A percentile compares a stretch with the other conserved stretches of the same genome.
Evolutionary conservation across 2,797 vertebrate genomes (phyloP).

Genomic region (Diglossa cyanea): DNA sequence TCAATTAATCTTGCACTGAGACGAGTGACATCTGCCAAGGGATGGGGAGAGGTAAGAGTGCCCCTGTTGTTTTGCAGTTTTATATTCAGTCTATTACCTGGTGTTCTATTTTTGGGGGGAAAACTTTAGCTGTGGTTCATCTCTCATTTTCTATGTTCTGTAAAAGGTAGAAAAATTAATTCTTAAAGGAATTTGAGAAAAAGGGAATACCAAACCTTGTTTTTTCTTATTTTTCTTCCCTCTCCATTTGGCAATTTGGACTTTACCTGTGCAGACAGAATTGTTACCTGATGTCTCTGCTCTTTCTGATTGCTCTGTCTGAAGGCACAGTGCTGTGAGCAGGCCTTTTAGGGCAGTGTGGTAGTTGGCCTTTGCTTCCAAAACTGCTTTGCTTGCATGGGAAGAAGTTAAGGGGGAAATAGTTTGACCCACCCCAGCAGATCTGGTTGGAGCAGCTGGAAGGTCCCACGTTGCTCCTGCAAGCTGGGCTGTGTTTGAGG

Average conservation of each 20-base stretch:
- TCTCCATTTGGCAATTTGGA: neutral
- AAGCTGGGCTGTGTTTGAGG: neutral
- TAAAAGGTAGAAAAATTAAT: neutral
- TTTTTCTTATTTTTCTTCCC: neutral
- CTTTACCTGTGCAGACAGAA: neutral
- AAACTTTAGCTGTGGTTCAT: neutral
- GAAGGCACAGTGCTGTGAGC: neutral
- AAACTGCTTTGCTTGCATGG: neutral
- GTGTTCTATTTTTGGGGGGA: neutral
- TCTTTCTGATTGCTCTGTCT: neutral
- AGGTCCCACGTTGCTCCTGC: neutral
- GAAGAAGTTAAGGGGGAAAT: neutral
- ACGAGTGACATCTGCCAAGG: conserved; percentile 91
- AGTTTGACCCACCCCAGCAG: neutral
- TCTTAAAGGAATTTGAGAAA: neutral
- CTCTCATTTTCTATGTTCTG: neutral
- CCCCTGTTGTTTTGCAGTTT: rapidly evolving
- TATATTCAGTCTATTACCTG: neutral
- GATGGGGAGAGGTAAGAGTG: conserved; percentile 92
- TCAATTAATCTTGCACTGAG: conserved; percentile 90
- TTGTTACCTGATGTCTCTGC: neutral
- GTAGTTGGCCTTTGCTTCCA: neutral
- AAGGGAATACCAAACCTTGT: neutral
- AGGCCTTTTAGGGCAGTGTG: rapidly evolving
- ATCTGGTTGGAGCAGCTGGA: neutral